phyloP scores from a whole-genome alignment of 2,113 vertebrate genomes.

The Symphodus melops region DNA sequence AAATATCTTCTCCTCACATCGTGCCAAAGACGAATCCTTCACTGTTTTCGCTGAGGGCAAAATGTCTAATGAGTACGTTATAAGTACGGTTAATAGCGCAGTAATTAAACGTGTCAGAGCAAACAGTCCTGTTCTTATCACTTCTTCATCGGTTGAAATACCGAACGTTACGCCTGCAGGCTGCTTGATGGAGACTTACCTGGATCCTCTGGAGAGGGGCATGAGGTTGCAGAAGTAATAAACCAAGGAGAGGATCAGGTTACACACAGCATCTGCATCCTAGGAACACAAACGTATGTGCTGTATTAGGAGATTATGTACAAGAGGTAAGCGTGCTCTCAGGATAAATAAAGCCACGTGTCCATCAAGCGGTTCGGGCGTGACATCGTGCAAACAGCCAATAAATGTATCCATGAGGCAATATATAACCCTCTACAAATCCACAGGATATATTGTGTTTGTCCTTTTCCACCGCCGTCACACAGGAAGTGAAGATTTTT shows the following conservation, averaged over 20 bases:
- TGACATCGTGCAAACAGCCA: too few relatives aligned
- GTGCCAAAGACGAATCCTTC: neutral
- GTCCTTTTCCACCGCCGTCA: too few relatives aligned
- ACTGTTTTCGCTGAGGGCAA: neutral
- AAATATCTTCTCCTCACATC: too few relatives aligned
- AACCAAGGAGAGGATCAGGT: slow-evolving; percentile 94
- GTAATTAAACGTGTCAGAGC: neutral
- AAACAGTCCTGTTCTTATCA: neutral
- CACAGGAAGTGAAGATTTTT: too few relatives aligned
- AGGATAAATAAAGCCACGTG: too few relatives aligned
- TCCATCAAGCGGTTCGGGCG: too few relatives aligned
- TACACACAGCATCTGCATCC: slow-evolving; percentile 96
- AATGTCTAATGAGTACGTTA: too few relatives aligned
- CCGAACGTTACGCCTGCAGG: neutral
- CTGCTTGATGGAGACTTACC: slow-evolving; percentile 75
- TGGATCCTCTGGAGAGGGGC: slow-evolving; percentile 97
- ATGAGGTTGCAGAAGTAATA: slow-evolving; percentile 99
- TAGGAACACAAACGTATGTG: slow-evolving; percentile 60
- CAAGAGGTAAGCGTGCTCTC: too few relatives aligned
- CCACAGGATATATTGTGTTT: too few relatives aligned
- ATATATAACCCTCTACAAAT: too few relatives aligned
- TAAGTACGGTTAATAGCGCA: neutral
- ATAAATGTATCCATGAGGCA: too few relatives aligned
- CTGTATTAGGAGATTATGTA: too few relatives aligned
- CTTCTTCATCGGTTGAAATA: neutral